Percentiles rank a stretch among this genome's conserved stretches.
Evolutionary conservation across 2,113 vertebrate species (phyloP).

Genomic region (Syngnathus floridae): DNA sequence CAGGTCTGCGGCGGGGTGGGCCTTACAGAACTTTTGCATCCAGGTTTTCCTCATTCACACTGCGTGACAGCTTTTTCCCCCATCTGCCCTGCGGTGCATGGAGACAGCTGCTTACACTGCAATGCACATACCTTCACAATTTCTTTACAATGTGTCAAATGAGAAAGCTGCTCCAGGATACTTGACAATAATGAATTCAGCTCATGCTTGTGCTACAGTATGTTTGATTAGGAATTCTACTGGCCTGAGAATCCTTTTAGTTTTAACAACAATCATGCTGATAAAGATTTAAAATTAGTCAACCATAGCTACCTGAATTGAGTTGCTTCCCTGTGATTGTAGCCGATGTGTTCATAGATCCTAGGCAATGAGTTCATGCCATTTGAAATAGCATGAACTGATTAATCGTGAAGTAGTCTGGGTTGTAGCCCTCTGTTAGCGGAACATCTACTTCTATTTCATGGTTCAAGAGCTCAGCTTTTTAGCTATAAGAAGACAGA

Average conservation of each 20-base stretch:
- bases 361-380: constrained; percentile 2
- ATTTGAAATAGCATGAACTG: constrained; percentile 48
- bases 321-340: not conserved
- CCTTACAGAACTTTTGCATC: constrained; percentile 4
- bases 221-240: not conserved
- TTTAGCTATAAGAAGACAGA: constrained; percentile 60
- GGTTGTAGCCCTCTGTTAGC: constrained; percentile 48
- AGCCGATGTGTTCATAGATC: not conserved
- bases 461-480: constrained; percentile 60
- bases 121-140: constrained; percentile 9
- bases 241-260: not conserved
- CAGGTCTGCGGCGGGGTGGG: not conserved
- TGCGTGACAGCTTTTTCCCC: constrained; percentile 9
- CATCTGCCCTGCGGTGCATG: constrained; percentile 2
- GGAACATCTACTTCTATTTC: constrained; percentile 62
- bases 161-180: constrained; percentile 8
- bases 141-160: constrained; percentile 6
- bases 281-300: not conserved
- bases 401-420: constrained; percentile 46
- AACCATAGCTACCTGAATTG: not conserved
- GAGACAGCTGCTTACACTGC: constrained; percentile 23
- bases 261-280: not conserved
- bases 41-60: constrained; percentile 26
- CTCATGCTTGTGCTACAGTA: constrained; percentile 1
- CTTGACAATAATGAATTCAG: constrained; percentile 12